Base-by-base conservation (phyloP, 2,797 vertebrate species). In the Eulemur coronatus region DNA sequence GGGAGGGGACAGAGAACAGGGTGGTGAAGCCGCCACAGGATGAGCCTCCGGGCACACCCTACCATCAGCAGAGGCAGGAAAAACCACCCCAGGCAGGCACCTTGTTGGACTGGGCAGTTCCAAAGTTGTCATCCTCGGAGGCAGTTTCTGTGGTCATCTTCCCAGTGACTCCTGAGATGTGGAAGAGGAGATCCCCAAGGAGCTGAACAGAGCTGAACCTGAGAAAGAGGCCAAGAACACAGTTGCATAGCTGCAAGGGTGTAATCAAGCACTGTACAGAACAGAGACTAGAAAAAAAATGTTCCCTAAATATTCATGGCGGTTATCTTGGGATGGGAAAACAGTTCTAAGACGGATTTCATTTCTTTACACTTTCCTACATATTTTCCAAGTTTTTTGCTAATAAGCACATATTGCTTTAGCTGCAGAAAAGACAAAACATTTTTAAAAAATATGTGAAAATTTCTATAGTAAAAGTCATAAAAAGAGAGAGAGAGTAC, bases 71-170 rank as follows among this genome's bases (percentile, higher is more conserved):
- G 9, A 70, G 14, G 46, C 7, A 89, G 22, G 57, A 24, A 33
- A 48, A 86, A 41, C 24, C 52, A 5, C 3, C 6, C 8, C 50
- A 88, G 88, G 46, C 6, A 11, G 26, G 70, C 97, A 99, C 99
- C 99, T 99, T 99, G 97, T 99, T 99, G 75, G 99, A 99, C 81
- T 99, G 99, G 9, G 99, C 99, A 1, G 99, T 99, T 97, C 99
- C 99, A 91, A 99, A 99, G 98, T 99, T 99, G 98, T 99, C 99
- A 33, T 99, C 99, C 96, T 99, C 99, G 0, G 99, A 99, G 7
- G 99, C 99, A 0, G 99, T 99, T 98, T 99, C 99, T 18, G 99
- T 99, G 52, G 99, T 99, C 99, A 99, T 99, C 98, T 99, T 99
- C 85, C 99, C 99, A 1, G 99, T 99, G 97, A 99, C 99, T 88